These are phyloP conservation scores for Lophius piscatorius DNA, from an alignment of 2,113 vertebrate genomes.

Conservation along the genomic window DNA sequence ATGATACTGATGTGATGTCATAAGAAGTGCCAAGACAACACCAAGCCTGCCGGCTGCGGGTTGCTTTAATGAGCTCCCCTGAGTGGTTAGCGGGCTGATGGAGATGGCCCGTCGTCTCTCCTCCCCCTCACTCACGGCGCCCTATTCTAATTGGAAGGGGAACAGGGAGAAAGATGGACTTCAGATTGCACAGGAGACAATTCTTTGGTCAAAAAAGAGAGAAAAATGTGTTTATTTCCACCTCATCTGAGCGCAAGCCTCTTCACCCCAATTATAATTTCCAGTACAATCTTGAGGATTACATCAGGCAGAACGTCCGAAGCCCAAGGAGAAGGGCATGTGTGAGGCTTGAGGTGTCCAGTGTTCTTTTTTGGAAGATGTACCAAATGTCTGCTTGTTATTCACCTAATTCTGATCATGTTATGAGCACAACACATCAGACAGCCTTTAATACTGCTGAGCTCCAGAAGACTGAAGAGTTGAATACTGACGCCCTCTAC, in stretches of 20 bases:
- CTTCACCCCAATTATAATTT: constrained; percentile 43
- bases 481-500: constrained; percentile 50
- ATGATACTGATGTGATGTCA: constrained; percentile 49
- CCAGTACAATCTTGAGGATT: constrained; percentile 5
- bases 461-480: not conserved
- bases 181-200: constrained; percentile 47
- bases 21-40: constrained; percentile 61
- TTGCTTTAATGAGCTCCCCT: constrained; percentile 75
- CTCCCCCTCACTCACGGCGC: constrained; percentile 27
- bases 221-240: constrained; percentile 7
- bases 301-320: not conserved
- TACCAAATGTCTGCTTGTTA: constrained; percentile 17
- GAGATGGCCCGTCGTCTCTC: constrained; percentile 49
- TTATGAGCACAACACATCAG: constrained; percentile 16
- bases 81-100: constrained; percentile 64
- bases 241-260: constrained; percentile 27
- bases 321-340: constrained; percentile 30
- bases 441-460: not conserved
- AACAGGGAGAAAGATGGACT: constrained; percentile 43
- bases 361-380: constrained; percentile 21
- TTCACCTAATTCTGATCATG: constrained; percentile 21
- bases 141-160: constrained; percentile 59
- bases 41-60: constrained; percentile 48
- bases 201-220: constrained; percentile 33
- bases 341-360: constrained; percentile 25